Conservation (phyloP, 2,113 vertebrate species). For the Todiramphus chloris region DNA sequence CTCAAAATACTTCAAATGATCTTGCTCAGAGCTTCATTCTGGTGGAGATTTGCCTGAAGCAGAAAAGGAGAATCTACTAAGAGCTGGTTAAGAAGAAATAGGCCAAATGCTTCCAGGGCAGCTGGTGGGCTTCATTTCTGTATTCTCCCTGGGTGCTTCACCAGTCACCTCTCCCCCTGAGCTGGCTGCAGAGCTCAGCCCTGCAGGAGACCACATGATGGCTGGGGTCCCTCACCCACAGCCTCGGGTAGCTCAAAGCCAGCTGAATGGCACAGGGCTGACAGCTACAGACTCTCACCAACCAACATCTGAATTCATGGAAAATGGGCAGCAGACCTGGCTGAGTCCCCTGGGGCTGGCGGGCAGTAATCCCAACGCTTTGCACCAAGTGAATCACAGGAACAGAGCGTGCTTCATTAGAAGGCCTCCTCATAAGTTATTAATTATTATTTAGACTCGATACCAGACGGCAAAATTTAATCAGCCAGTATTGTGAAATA, state of each 20-base stretch:
- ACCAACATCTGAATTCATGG: rapidly evolving
- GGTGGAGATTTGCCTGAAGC: not conserved
- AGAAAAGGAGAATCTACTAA: not conserved
- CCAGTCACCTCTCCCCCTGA: not conserved
- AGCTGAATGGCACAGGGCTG: not conserved
- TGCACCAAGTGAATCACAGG: not conserved
- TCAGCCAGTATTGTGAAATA: not conserved
- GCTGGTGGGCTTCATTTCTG: not conserved
- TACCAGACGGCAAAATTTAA: slow-evolving; percentile 48
- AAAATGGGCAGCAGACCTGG: not conserved
- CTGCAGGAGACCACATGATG: rapidly evolving
- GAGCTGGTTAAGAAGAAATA: not conserved
- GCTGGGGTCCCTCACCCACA: not conserved
- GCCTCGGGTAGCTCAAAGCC: not conserved
- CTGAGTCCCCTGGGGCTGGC: not conserved
- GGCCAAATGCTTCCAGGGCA: not conserved
- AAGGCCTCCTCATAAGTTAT: slow-evolving; percentile 23
- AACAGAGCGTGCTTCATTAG: not conserved
- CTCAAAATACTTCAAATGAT: not conserved
- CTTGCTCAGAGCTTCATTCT: not conserved
- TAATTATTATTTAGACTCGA: slow-evolving; percentile 52
- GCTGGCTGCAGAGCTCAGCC: rapidly evolving
- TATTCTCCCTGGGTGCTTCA: not conserved
- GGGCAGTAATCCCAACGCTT: not conserved
- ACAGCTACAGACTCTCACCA: not conserved